Base-by-base conservation (phyloP, 2,797 vertebrate species). In the Acanthopagrus latus region DNA sequence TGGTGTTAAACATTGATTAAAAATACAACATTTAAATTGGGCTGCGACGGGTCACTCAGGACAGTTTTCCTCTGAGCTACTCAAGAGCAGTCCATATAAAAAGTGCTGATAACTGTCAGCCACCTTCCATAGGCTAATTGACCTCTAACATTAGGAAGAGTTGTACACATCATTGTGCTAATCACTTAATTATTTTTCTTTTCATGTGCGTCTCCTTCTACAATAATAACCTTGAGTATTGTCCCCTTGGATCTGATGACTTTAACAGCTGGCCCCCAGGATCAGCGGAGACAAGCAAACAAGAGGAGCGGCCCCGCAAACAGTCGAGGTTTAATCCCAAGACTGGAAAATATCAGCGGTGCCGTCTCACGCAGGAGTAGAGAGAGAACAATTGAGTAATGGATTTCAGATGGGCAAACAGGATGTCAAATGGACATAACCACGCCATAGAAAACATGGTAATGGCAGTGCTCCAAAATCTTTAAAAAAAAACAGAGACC, bases 381-480 rank as follows among this genome's bases (percentile, higher is more conserved):
- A 71, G 18, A 27, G 38, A 81, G 79, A 91, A 88, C 86, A 91
- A 89, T 85, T 60, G 68, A 55, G 46, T 86, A 83, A 82, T 80
- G 65, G 47, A 9, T 67, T 84, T 81, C 25, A 59, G 68, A 80
- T 76, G 69, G 71, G 29, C 57, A 76, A 65, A 83, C 84, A 83
- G 69, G 78, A 82, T 79, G 78, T 29, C 43, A 9, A 67, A 85
- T 79, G n/a, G 46, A 72, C 50, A 60, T 47, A 55, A 65, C 55
- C 48, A 69, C 51, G 7, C 46, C 58, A 71, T 50, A 52, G 44
- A 78, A 80, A 82, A 85, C 67, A 72, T 57, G 12, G 27, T n/a
- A 38, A 59, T 82, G 83, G 80, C 65, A 62, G 48, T n/a, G 3
- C 5, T 83, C 67, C 78, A 86, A 52, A 71, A 56, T 29, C 8